These are phyloP conservation scores for Erebia epiphron DNA, from an alignment of 2,888 invertebrate species.

Conservation along the genomic window DNA sequence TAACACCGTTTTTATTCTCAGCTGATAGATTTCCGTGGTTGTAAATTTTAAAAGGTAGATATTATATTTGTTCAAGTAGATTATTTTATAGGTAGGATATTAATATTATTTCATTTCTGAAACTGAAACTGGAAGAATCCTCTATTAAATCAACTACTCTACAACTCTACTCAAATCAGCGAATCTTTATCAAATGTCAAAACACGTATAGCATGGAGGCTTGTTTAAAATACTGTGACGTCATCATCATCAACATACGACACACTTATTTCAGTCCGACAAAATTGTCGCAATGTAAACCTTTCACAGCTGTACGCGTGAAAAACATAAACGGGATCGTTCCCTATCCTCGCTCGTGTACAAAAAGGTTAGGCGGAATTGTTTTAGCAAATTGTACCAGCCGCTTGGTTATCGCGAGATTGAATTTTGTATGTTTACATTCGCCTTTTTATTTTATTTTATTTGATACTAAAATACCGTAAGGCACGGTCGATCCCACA, in stretches of 20 bases:
- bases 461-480: background rate
- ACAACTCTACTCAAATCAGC: no score
- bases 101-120: no score
- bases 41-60: background rate
- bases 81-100: no score
- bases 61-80: no score
- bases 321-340: conserved; percentile 38
- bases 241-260: no score
- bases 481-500: background rate
- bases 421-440: conserved; percentile 67
- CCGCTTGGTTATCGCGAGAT: conserved; percentile 56
- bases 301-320: conserved; percentile 31
- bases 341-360: conserved; percentile 46
- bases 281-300: conserved; percentile 22
- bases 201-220: no score
- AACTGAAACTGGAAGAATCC: no score
- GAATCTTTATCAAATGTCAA: no score
- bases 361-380: conserved; percentile 61
- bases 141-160: no score
- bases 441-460: conserved; percentile 1
- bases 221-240: no score
- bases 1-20: conserved; percentile 2
- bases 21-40: background rate
- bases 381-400: conserved; percentile 65
- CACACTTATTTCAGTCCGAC: background rate